Evolutionary conservation across 2,113 vertebrate genomes (phyloP), one percentile per base, ranked within the genome.

Genomic region (Dissostichus mawsoni): DNA sequence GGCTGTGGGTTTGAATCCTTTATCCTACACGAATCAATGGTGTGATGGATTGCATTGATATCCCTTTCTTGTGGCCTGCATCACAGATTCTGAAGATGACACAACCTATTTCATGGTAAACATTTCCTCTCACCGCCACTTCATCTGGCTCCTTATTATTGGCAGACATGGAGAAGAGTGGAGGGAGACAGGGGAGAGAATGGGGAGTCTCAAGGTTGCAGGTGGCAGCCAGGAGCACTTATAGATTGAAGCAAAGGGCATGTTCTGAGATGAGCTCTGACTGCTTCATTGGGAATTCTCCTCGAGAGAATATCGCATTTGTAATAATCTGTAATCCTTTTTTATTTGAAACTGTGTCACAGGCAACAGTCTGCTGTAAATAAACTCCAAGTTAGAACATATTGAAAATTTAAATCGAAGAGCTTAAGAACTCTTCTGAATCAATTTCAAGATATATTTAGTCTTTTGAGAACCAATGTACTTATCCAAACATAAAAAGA

Each of bases 31-130:
- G 84, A 92, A 95, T 95, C 94, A 93, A 93, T 95, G 89, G 77
- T 82, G 90, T 95, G 92, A 96, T 96, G 92, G 94, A 95, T 96
- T 92, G 86, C 92, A 93, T 90, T 94, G 90, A 94, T 81, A 90
- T 90, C 83, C 85, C 83, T 85, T 87, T 92, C 87, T 90, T 90
- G 76, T 87, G 78, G 92, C 89, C 91, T 90, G 78, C 81, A 84
- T 76, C 45, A 84, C 83, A 91, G 91, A 92, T 94, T 90, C 86
- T 76, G 76, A 93, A 92, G 90, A 96, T 91, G 94, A 93, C 87
- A 93, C 92, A 90, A 91, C 94, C 86, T 41, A 88, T 93, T 95
- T 95, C 83, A 77, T 85, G 93, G 90, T 81, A 88, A 93, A 92
- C 93, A 91, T 94, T 95, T 95, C 93, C 90, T 92, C 94, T 91